Conservation (phyloP, 92 coral and sea anemone species). For the Siderastrea radians region DNA sequence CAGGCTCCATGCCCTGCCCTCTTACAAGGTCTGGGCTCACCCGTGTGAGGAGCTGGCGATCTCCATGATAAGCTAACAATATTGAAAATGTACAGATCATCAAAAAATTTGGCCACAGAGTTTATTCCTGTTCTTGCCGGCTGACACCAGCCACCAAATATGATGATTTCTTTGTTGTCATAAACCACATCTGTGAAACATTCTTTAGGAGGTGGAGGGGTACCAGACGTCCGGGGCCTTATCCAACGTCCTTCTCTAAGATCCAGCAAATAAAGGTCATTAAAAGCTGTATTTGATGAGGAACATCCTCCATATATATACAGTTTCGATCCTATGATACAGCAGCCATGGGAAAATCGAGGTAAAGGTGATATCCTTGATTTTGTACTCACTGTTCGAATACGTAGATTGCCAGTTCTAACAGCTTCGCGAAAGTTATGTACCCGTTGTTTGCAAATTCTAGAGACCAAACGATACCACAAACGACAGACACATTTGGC, state of each 20-base stretch:
- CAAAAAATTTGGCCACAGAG: conserved; percentile 85
- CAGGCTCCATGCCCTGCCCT: conserved; percentile 98
- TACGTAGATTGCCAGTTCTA: conserved; percentile 73
- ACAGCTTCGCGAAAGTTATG: conserved; percentile 84
- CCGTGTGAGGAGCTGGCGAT: conserved; percentile 29
- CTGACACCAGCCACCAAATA: conserved; percentile 99
- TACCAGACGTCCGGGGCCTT: conserved; percentile 76
- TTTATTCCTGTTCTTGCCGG: conserved; percentile 83
- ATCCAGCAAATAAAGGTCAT: conserved; percentile 86
- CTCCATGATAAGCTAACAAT: conserved; percentile 75
- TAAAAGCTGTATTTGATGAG: conserved; percentile 94
- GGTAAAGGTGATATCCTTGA: conserved; percentile 82
- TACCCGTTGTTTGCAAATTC: conserved; percentile 77
- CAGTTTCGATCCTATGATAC: conserved; percentile 83
- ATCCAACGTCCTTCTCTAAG: conserved; percentile 84
- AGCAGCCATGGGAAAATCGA: conserved; percentile 93
- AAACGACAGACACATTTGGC: conserved; percentile 90
- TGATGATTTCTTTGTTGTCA: conserved; percentile 57
- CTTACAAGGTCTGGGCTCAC: conserved; percentile 81
- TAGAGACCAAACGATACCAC: conserved; percentile 83
- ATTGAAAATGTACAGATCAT: conserved; percentile 79
- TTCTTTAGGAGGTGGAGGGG: conserved; percentile 93
- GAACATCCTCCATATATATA: conserved; percentile 97
- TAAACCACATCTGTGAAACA: conserved; percentile 88
- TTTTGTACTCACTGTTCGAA: conserved; percentile 62